These are phyloP conservation scores for Chloroceryle aenea DNA, from an alignment of 2,113 vertebrate genomes.

Conservation along the genomic window DNA sequence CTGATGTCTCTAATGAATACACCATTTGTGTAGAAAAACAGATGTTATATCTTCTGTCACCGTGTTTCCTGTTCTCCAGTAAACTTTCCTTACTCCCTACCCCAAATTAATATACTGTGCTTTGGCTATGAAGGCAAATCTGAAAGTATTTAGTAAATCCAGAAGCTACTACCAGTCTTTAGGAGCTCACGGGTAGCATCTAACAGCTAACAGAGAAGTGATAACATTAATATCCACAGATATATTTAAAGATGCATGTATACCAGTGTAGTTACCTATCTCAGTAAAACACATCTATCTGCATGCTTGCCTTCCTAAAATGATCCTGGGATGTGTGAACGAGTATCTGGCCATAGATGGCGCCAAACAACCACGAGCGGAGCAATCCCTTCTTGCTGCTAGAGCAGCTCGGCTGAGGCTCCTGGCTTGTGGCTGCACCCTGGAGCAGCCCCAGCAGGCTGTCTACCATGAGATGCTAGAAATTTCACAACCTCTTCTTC, in stretches of 20 bases:
- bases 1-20: neutral
- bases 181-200: neutral
- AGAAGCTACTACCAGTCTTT: neutral
- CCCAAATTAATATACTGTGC: neutral
- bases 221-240: neutral
- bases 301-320: neutral
- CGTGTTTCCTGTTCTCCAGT: neutral
- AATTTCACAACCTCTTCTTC: neutral
- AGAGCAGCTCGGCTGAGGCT: neutral
- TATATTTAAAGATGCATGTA: neutral
- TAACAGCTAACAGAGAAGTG: neutral
- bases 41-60: neutral
- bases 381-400: neutral
- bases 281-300: neutral
- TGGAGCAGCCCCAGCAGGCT: neutral
- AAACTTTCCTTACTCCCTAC: neutral
- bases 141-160: neutral
- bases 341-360: slow-evolving; percentile 48
- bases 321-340: neutral
- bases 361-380: slow-evolving; percentile 4
- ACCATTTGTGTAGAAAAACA: accelerated
- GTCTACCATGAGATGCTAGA: neutral
- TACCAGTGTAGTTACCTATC: neutral
- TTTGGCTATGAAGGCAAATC: neutral
- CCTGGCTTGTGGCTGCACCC: neutral